These are phyloP conservation scores for Creontiades dilutus DNA, from an alignment of 2,888 invertebrate species.

Conservation along the genomic window DNA sequence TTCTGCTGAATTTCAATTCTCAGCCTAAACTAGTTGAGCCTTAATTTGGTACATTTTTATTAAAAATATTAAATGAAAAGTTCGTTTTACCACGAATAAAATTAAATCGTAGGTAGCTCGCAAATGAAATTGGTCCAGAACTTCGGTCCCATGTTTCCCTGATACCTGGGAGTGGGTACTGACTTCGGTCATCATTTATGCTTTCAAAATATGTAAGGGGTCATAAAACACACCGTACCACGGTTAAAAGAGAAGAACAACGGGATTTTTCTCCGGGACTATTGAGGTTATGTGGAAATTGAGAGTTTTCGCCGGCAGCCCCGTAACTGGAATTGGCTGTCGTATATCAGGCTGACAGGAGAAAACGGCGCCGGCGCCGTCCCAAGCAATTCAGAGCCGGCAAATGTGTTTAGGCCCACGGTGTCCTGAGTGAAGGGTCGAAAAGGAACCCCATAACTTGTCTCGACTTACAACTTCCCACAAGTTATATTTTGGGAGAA, in stretches of 20 bases:
- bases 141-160: too few relatives aligned
- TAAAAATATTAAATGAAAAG: too few relatives aligned
- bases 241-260: background rate
- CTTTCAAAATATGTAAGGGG: too few relatives aligned
- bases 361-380: conserved; percentile 23
- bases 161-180: too few relatives aligned
- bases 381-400: background rate
- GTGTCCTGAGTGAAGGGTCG: conserved; percentile 20
- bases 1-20: too few relatives aligned
- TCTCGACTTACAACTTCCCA: conserved; percentile 23
- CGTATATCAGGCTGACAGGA: conserved; percentile 45
- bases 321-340: conserved; percentile 25
- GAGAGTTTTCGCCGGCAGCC: conserved; percentile 12
- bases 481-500: conserved; percentile 17
- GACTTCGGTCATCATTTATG: too few relatives aligned
- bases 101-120: too few relatives aligned
- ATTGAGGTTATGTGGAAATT: conserved; percentile 22
- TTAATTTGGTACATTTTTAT: too few relatives aligned
- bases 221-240: too few relatives aligned
- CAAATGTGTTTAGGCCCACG: conserved; percentile 21
- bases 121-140: too few relatives aligned
- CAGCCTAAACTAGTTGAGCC: too few relatives aligned
- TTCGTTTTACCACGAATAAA: too few relatives aligned
- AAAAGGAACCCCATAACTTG: background rate
- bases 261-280: background rate